Evolutionary conservation across 2,113 vertebrate species (phyloP).

Genomic region (Coptodon bakossiorum): DNA sequence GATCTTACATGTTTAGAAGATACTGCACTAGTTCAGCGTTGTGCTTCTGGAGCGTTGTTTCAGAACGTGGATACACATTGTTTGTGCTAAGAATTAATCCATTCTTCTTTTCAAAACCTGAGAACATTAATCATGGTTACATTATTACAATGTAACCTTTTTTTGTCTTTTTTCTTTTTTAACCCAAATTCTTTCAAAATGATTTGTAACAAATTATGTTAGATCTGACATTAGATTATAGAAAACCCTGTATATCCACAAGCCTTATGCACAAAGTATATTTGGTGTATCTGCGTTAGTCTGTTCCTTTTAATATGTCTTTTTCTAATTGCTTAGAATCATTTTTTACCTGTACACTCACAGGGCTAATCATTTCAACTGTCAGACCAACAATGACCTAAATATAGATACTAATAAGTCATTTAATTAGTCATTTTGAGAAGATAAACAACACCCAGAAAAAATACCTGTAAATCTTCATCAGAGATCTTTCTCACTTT

Average conservation of each 20-base stretch:
- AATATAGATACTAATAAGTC: neutral
- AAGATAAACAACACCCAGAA: neutral
- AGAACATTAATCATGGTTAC: neutral
- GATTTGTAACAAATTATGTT: neutral
- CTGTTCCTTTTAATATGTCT: neutral
- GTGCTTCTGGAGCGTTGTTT: neutral
- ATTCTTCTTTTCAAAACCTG: neutral
- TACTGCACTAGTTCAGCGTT: neutral
- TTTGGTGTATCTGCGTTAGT: neutral
- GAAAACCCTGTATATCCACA: neutral
- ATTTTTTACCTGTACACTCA: neutral
- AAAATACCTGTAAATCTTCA: neutral
- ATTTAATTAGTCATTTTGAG: neutral
- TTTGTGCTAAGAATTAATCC: neutral
- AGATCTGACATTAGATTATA: neutral
- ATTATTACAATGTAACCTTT: neutral
- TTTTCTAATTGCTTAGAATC: neutral
- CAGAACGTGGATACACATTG: neutral
- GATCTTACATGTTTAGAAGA: neutral
- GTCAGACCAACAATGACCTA: neutral
- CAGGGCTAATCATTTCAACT: neutral
- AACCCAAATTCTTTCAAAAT: neutral
- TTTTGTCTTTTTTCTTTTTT: neutral
- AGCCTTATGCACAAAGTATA: neutral
- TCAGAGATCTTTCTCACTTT: neutral